Conservation (phyloP, 2,888 invertebrate genomes). For the Coronaproctus castanopsis region DNA sequence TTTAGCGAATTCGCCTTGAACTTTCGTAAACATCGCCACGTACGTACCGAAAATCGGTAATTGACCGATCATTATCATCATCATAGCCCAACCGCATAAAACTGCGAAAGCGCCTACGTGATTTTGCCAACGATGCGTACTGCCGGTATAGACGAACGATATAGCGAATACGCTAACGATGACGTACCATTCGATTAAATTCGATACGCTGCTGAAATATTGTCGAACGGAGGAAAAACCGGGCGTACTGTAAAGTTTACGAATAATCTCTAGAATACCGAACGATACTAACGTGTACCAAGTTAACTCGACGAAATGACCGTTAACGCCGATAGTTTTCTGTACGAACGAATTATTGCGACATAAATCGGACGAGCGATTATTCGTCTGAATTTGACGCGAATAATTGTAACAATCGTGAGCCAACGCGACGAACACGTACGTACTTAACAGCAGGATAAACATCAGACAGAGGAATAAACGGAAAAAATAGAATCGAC, state of each 20-base stretch:
- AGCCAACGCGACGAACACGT: constrained; percentile 60
- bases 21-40: constrained; percentile 76
- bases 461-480: constrained; percentile 58
- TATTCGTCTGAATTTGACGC: constrained; percentile 38
- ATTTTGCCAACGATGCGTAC: constrained; percentile 63
- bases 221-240: constrained; percentile 63
- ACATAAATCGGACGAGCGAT: constrained; percentile 30
- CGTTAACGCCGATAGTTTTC: constrained; percentile 50
- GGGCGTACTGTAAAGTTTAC: constrained; percentile 61
- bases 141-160: constrained; percentile 57
- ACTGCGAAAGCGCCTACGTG: constrained; percentile 72
- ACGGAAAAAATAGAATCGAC: constrained; percentile 65
- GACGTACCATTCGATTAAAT: constrained; percentile 72
- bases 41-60: constrained; percentile 72
- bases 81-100: constrained; percentile 65
- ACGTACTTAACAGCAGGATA: constrained; percentile 56
- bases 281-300: constrained; percentile 52
- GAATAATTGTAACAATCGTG: constrained; percentile 67
- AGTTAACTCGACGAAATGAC: constrained; percentile 42
- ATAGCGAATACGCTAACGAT: constrained; percentile 64
- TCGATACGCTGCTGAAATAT: constrained; percentile 64
- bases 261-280: constrained; percentile 54
- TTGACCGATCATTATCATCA: constrained; percentile 81
- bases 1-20: constrained; percentile 69
- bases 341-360: constrained; percentile 58